Percentiles rank a stretch among this genome's conserved stretches.
phyloP scores from a whole-genome alignment of 2,888 invertebrate genomes.

The Drosophila monieri region DNA sequence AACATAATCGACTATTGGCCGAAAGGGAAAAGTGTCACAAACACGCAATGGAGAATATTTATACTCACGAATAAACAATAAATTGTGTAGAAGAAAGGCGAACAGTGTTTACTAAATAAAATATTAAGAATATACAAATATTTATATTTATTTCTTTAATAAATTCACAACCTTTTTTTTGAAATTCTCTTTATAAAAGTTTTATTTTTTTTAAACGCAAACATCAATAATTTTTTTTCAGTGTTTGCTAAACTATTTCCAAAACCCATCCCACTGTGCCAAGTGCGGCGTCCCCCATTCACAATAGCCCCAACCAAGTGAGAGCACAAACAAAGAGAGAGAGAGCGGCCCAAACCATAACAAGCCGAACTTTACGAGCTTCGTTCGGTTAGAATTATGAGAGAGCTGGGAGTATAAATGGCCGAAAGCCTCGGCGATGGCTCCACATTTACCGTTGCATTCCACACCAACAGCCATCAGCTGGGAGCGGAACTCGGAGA shows the following conservation, averaged over 20 bases:
- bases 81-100: slow-evolving; percentile 24
- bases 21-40: slow-evolving; percentile 38
- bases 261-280: not conserved
- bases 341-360: slow-evolving; percentile 51
- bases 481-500: slow-evolving; percentile 30
- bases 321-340: slow-evolving; percentile 14
- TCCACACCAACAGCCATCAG: slow-evolving; percentile 56
- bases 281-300: slow-evolving; percentile 28
- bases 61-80: slow-evolving; percentile 65
- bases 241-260: too few relatives aligned
- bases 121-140: not conserved
- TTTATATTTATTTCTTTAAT: too few relatives aligned
- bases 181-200: too few relatives aligned
- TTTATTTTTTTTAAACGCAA: not conserved
- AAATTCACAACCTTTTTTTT: too few relatives aligned
- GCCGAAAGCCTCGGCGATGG: slow-evolving; percentile 54
- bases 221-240: not conserved
- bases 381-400: slow-evolving; percentile 57
- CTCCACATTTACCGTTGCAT: slow-evolving; percentile 64
- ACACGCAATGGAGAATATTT: slow-evolving; percentile 46
- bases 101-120: not conserved
- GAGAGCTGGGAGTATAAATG: slow-evolving; percentile 65
- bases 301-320: slow-evolving; percentile 11
- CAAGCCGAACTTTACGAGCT: slow-evolving; percentile 66
- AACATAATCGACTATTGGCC: slow-evolving; percentile 40